Base-by-base conservation (phyloP, 2,113 vertebrate species). In the Labeo rohita region DNA sequence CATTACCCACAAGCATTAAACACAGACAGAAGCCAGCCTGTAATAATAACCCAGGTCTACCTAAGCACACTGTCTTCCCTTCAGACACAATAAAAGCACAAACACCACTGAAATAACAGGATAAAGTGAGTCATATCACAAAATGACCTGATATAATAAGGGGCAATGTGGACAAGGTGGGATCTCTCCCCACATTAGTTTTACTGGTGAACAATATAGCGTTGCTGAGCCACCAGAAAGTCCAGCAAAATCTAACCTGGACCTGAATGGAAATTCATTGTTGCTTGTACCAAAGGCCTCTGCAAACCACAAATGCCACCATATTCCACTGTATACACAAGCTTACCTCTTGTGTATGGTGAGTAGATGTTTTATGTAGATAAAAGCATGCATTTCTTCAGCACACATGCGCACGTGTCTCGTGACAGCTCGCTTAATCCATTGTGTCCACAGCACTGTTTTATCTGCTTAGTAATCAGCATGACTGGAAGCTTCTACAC, bases 391-490 rank as follows among this genome's bases (percentile, higher is more conserved):
- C 66, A 1, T 84, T 59, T 61, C 56, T 15, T 63, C 4, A 23
- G 21, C 45, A 13, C 78, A 80, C 56, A 43, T 68, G 61, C 2
- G 8, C 3, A 16, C 59, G 34, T 63, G 43, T 49, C 39, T 68
- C 50, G 82, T 50, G 16, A 74, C 76, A 43, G 61, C 73, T 50
- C 11, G 7, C 23, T 72, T 70, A 85, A 85, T 85, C 68, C 66
- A 66, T 34, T 49, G 72, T 52, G 11, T 85, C 56, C 56, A 80
- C 28, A 18, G 6, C 56, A 49, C 63, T 12, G 8, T 77, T 63
- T 66, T 34, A 85, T 85, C 78, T 85, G 45, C 70, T 39, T 13
- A 59, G 70, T 61, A 77, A 88, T 85, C 78, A 82, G 49, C 73
- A 16, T 76, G 61, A 77, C 78, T 72, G 61, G 36, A 88, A 76